Conservation (phyloP, 2,888 invertebrate genomes). For the Scaptomyza polygonia region DNA sequence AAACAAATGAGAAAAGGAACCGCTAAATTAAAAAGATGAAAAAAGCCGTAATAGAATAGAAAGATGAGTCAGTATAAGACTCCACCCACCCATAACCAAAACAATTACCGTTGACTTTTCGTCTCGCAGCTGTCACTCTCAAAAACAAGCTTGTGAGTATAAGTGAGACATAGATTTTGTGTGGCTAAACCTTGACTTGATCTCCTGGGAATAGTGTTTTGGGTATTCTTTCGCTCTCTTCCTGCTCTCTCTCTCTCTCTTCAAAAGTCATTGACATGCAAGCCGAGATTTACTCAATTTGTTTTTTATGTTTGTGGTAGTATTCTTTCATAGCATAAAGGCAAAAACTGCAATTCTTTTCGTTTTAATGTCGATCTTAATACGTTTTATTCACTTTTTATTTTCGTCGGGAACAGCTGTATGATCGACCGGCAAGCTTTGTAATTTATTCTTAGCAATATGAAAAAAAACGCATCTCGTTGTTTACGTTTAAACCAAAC, state of each 20-base stretch:
- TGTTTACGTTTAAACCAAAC: constrained; percentile 32
- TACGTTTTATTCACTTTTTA: constrained; percentile 1
- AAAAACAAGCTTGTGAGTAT: too few species aligned
- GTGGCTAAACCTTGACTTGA: constrained; percentile 39
- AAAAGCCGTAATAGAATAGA: background rate
- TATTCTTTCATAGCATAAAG: background rate
- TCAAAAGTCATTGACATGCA: constrained; percentile 49
- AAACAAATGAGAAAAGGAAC: constrained; percentile 15
- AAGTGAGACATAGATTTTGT: constrained; percentile 36
- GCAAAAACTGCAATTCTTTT: background rate
- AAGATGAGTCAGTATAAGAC: constrained; percentile 3
- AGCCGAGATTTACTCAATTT: constrained; percentile 32
- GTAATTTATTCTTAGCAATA: constrained; percentile 2
- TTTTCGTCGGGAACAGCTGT: constrained; percentile 24
- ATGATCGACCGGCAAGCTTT: constrained; percentile 3
- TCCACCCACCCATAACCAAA: constrained; percentile 30
- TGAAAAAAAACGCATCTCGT: constrained; percentile 9
- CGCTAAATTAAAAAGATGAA: constrained; percentile 12
- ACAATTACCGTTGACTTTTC: background rate
- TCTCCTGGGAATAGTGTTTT: constrained; percentile 10
- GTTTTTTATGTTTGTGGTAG: constrained; percentile 2
- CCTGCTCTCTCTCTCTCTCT: background rate
- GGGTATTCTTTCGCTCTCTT: background rate
- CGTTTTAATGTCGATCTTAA: background rate
- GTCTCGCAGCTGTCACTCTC: constrained; percentile 2